phyloP scores from a whole-genome alignment of 1,140 invertebrate species.

The Drosophila athabasca region DNA sequence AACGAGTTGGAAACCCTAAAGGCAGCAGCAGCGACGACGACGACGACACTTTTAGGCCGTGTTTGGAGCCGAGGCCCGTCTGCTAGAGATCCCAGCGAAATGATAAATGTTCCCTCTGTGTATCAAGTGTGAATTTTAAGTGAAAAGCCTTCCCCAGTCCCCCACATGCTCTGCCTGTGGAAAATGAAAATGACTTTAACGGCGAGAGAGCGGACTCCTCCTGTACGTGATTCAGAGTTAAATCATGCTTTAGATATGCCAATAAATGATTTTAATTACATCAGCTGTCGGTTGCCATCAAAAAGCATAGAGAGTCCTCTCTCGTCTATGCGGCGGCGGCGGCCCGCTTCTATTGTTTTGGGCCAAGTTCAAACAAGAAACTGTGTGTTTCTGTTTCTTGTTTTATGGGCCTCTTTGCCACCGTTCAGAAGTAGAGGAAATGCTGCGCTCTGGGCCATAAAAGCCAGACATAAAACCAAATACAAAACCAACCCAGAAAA shows the following conservation, averaged over 20 bases:
- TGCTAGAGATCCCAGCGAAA: conserved; percentile 66
- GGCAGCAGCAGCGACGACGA: conserved; percentile 16
- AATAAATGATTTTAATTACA: conserved; percentile 78
- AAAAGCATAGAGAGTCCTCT: conserved; percentile 16
- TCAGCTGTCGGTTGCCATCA: conserved; percentile 35
- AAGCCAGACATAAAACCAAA: conserved; percentile 57
- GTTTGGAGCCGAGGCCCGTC: neutral
- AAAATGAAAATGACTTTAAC: conserved; percentile 15
- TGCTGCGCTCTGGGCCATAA: conserved; percentile 59
- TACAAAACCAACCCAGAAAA: neutral
- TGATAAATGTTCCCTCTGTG: conserved; percentile 71
- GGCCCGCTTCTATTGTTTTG: neutral
- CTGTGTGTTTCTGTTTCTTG: neutral
- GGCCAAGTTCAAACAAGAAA: conserved; percentile 23
- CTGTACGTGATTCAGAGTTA: conserved; percentile 59
- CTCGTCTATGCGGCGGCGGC: neutral
- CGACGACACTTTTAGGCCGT: conserved; percentile 64
- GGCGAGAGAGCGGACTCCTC: conserved; percentile 48
- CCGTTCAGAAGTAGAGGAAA: conserved; percentile 51
- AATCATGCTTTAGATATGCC: conserved; percentile 63
- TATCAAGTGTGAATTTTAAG: conserved; percentile 82
- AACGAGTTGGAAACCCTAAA: conserved; percentile 51
- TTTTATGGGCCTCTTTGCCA: conserved; percentile 55
- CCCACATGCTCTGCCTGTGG: conserved; percentile 6
- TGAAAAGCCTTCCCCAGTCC: conserved; percentile 56